Conservation (phyloP, 2,797 vertebrate species). For the Myotis pilosus region DNA sequence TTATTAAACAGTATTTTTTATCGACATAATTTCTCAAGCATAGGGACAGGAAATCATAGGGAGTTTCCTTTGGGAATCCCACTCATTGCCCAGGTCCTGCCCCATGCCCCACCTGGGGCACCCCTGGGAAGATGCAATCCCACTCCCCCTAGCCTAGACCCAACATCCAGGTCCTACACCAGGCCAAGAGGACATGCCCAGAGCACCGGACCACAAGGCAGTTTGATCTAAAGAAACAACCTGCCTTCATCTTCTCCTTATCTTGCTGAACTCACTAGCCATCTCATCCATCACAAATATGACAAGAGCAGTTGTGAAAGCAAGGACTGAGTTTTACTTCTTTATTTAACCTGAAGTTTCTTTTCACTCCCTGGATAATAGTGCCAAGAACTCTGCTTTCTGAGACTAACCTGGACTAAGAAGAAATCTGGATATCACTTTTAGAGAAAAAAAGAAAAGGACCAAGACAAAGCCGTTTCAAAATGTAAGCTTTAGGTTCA, state of each 20-base stretch:
- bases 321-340: not conserved
- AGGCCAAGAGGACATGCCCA: not conserved
- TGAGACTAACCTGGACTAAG: not conserved
- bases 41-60: not conserved
- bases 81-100: not conserved
- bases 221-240: not conserved
- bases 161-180: accelerated
- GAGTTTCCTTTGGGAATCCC: not conserved
- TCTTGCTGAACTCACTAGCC: not conserved
- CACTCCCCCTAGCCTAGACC: accelerated
- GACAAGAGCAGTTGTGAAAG: not conserved
- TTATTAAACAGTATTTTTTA: not conserved
- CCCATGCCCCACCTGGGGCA: accelerated
- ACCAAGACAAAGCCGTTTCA: not conserved
- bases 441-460: not conserved
- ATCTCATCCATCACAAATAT: accelerated
- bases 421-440: conserved; percentile 49
- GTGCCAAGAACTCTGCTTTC: not conserved
- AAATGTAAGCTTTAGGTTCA: not conserved
- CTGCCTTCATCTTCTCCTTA: accelerated
- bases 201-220: accelerated
- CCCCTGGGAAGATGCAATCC: not conserved
- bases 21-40: not conserved
- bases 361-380: not conserved
- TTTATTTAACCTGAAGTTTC: conserved; percentile 6